phyloP scores from a whole-genome alignment of 2,888 invertebrate genomes.

The Tuta absoluta region DNA sequence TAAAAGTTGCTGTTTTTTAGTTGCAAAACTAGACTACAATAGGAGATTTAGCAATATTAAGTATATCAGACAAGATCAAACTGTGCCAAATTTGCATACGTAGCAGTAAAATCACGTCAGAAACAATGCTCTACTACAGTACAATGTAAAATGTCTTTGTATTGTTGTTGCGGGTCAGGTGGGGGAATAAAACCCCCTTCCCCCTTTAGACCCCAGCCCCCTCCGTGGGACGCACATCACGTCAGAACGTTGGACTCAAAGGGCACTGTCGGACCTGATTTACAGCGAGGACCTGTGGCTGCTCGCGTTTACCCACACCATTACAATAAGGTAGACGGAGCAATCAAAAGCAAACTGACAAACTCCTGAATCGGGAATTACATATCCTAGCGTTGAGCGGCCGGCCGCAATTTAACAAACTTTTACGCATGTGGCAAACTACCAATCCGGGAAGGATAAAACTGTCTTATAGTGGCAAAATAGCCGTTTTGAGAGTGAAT shows the following conservation, averaged over 20 bases:
- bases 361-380: too few species aligned
- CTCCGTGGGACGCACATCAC: constrained; percentile 5
- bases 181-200: neutral
- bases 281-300: constrained; percentile 72
- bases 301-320: constrained; percentile 60
- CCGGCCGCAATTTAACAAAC: too few species aligned
- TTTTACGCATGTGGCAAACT: too few species aligned
- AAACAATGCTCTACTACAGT: neutral
- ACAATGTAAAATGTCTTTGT: constrained; percentile 7
- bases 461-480: too few species aligned
- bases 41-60: neutral
- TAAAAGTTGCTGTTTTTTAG: too few species aligned
- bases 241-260: constrained; percentile 12
- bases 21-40: neutral
- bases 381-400: too few species aligned
- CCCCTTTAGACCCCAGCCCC: neutral
- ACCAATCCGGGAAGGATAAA: too few species aligned
- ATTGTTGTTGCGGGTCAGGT: constrained; percentile 10
- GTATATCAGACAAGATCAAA: neutral
- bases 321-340: constrained; percentile 32
- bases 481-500: too few species aligned
- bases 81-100: neutral
- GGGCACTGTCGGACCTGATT: constrained; percentile 53
- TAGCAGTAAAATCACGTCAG: neutral
- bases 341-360: neutral